These are phyloP conservation scores for Lasioglossum morio DNA, from an alignment of 2,888 invertebrate species.

Conservation along the genomic window DNA sequence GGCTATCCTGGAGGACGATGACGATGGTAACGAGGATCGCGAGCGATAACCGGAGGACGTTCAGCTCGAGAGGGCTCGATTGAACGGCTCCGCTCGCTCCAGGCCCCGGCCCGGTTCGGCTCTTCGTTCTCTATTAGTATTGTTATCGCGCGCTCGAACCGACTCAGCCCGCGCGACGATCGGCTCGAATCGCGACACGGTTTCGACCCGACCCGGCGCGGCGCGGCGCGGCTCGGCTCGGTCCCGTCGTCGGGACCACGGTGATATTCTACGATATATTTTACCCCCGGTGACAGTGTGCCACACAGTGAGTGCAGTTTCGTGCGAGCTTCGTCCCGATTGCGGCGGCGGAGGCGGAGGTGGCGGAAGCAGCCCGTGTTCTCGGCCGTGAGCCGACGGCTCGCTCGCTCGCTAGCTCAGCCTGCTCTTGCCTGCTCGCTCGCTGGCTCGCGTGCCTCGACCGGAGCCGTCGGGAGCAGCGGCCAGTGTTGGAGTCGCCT, in stretches of 20 bases:
- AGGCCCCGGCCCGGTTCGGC: constrained; percentile 10
- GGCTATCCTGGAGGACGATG: constrained; percentile 54
- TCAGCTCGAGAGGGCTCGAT: constrained; percentile 78
- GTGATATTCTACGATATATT: constrained; percentile 14
- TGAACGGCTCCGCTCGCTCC: constrained; percentile 84
- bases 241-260: constrained; percentile 66
- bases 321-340: constrained; percentile 20
- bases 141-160: neutral
- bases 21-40: constrained; percentile 53
- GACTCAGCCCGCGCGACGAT: neutral
- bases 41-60: constrained; percentile 57
- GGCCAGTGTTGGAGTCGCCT: neutral
- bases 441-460: constrained; percentile 6
- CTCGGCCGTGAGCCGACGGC: constrained; percentile 49
- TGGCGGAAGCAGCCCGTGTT: neutral
- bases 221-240: constrained; percentile 61
- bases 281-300: constrained; percentile 35
- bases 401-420: neutral
- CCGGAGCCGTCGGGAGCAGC: constrained; percentile 40
- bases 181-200: neutral
- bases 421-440: too few relatives aligned
- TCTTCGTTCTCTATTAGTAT: neutral
- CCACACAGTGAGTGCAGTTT: constrained; percentile 43
- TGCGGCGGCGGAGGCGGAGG: neutral
- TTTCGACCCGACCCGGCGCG: constrained; percentile 37